Conservation (phyloP, 2,888 invertebrate genomes). For the Busseola fusca region DNA sequence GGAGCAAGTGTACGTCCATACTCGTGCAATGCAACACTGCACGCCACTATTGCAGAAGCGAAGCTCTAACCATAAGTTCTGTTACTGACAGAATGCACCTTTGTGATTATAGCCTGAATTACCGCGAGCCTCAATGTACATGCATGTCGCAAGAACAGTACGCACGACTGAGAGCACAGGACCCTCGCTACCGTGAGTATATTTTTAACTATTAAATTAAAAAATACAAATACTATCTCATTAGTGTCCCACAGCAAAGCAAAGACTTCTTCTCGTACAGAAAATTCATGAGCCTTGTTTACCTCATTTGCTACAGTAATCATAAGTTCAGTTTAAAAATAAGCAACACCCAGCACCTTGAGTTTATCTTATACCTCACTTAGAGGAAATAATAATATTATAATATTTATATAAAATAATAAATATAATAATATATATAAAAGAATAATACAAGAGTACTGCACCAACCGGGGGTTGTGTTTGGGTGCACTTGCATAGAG, state of each 20-base stretch:
- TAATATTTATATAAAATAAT: no score
- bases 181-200: conserved; percentile 92
- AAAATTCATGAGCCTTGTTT: not conserved
- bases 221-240: not conserved
- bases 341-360: not conserved
- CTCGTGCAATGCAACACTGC: not conserved
- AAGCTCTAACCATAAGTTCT: not conserved
- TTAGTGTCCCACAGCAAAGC: not conserved
- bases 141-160: conserved; percentile 98
- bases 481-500: no score
- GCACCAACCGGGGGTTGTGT: no score
- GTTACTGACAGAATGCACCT: conserved; percentile 35
- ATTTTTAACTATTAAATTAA: not conserved
- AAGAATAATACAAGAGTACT: no score
- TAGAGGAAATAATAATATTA: no score
- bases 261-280: not conserved
- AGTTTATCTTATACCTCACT: not conserved
- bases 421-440: no score
- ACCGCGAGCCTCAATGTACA: conserved; percentile 96
- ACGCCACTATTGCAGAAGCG: conserved; percentile 9
- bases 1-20: not conserved
- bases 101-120: conserved; percentile 77
- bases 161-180: conserved; percentile 94
- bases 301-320: not conserved
- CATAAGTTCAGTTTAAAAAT: not conserved